Evolutionary conservation across 2,113 vertebrate species (phyloP), one percentile per base, ranked within the genome.

Genomic region (Pampusana beccarii): DNA sequence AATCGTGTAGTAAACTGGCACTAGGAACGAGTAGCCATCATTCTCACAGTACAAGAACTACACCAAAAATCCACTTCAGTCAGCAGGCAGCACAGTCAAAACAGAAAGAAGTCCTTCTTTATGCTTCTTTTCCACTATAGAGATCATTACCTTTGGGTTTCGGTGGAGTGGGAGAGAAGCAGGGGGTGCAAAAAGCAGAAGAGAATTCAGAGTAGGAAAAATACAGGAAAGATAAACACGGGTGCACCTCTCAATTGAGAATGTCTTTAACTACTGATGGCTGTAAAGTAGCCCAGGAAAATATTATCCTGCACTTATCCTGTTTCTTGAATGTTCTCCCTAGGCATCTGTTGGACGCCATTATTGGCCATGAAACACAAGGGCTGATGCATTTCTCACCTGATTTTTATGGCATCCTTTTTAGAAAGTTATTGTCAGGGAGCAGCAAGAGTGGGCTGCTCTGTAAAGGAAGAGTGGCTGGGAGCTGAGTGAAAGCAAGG

Each of bases 1-100:
- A 53, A 26, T 44, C 2, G 5, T 15, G 8, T 57, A 46, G 78
- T 15, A 61, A 91, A 84, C 26, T 5, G 13, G 19, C 18, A 61
- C 24, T 17, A 80, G 44, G 19, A 75, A 65, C 12, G 26, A 42
- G 14, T 7, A 69, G 31, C 8, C 12, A 26, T 38, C 0, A 0
- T 36, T 71, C 87, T 72, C 48, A 40, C 23, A 46, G 53, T n/a
- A 21, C 4, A 61, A 64, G 34, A 80, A 24, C 36, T 64, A 54
- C 80, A 72, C 44, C 44, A 56, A 54, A 40, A 92, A 50, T 29
- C 23, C 26, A 70, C 4, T 15, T 54, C 23, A n/a, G 29, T 38
- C 40, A 38, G 13, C 7, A 85, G 36, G 18, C 20, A 48, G 17
- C 26, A 34, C 4, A 6, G 67, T 15, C 42, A 94, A 80, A 79